These are phyloP conservation scores for Euthynnus affinis DNA, from an alignment of 2,797 vertebrate species.

Conservation along the genomic window DNA sequence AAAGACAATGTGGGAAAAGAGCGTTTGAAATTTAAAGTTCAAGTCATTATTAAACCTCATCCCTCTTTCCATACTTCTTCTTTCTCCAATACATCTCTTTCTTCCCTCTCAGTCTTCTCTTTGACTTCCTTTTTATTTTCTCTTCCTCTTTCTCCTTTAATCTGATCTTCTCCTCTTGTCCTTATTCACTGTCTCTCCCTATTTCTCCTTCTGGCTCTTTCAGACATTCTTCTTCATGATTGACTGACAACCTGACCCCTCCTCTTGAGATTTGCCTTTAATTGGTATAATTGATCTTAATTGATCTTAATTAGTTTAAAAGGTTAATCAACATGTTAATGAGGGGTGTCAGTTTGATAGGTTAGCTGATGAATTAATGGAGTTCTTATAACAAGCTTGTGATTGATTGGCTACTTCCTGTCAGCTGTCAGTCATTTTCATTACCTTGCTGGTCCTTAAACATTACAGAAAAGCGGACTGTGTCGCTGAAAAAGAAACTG, in stretches of 20 bases:
- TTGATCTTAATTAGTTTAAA: constrained; percentile 78
- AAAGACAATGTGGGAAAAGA: not conserved
- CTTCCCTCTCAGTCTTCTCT: not conserved
- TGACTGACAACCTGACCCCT: constrained; percentile 69
- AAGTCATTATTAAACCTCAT: constrained; percentile 17
- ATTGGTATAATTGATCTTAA: constrained; percentile 71
- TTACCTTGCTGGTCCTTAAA: constrained; percentile 21
- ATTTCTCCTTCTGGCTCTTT: constrained; percentile 18
- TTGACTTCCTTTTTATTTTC: not conserved
- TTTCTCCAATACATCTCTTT: not conserved
- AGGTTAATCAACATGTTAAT: constrained; percentile 81
- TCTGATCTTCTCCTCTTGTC: not conserved
- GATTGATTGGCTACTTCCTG: constrained; percentile 73
- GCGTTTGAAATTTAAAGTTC: not conserved
- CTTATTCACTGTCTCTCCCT: not conserved
- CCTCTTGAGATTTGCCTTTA: constrained; percentile 64
- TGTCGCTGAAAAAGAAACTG: constrained; percentile 11
- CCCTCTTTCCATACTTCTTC: not conserved
- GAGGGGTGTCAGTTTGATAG: constrained; percentile 67
- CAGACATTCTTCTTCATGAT: constrained; percentile 38
- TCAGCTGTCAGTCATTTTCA: constrained; percentile 78
- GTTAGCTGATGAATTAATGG: constrained; percentile 74
- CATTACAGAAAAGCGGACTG: not conserved
- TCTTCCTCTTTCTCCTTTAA: not conserved
- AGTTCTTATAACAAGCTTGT: constrained; percentile 63